Base-by-base conservation (phyloP, 1,140 invertebrate species). In the Saxidomus purpurata region DNA sequence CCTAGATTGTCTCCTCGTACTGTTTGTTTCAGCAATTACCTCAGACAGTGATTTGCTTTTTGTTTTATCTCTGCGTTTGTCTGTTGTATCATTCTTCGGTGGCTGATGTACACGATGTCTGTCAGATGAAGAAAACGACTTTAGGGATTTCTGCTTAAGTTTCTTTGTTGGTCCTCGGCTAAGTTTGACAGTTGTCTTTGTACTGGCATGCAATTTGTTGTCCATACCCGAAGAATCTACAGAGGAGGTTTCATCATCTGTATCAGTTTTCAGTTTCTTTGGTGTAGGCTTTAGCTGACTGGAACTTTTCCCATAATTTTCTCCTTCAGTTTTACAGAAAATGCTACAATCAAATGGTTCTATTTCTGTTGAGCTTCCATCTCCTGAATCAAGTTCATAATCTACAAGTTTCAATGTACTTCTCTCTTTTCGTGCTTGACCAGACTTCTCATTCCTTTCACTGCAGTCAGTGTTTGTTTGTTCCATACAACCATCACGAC, bases 91-190 rank as follows among this genome's bases (percentile, higher is more conserved):
- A 15, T 49, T 19, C 25, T 52, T 52, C 4, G 19, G 9, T n/a
- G 1, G 1, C 34, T 0, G 17, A 8, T 13, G 19, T 1, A 28
- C 2, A 2, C 36, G 55, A 25, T 22, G 15, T 15, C 47, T 55
- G 36, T 83, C 81, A 0, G 15, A 22, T 36, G 47, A 3, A 19
- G 38, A 40, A 36, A 87, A 87, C 17, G 85, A 77, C 59, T 87
- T 87, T 40, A 87, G 40, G 11, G 36, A 0, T 36, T 87, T 87
- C 34, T 87, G 85, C 61, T 87, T 87, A 49, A 87, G 38, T 59
- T 52, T 86, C 40, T 49, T 84, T 15, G 71, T 13, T 9, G 25
- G n/a, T 49, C 43, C 71, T 47, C 40, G 34, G 34, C 38, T 76
- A 15, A 76, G 1, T 49, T 28, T 52, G 17, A 36, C 6, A 13